Evolutionary conservation across 2,888 invertebrate genomes (phyloP), one percentile per base, ranked within the genome.

Genomic region (Hirtodrosophila histrioides): DNA sequence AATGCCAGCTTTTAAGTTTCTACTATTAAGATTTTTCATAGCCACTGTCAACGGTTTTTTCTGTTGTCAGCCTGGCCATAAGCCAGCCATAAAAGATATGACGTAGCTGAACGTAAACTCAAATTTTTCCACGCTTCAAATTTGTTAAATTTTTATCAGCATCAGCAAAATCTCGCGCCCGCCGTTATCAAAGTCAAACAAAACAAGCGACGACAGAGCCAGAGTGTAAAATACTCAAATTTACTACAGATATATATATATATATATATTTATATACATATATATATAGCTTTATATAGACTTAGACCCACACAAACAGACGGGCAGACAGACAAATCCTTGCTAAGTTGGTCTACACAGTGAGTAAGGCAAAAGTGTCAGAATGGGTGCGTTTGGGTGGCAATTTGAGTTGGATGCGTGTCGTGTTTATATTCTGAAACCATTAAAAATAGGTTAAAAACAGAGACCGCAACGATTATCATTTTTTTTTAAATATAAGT

Each of bases 101-200:
- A 81, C 68, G 79, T 82, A 55, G 69, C 65, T 45, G 12, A 73
- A 44, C 33, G 61, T 61, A 51, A 49, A 53, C 35, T 53, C 55
- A 69, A 87, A 87, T 82, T 87, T 81, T 82, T 82, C 76, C 80
- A 87, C 76, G 80, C 76, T 72, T 70, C 60, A 69, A 67, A 61
- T 82, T 82, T 75, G 57, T 78, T 49, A 69, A 75, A 82, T 82
- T 82, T 31, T 75, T 78, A 74, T 87, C 82, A 78, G 55, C 85
- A 63, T 55, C 56, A 62, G 53, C 64, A 54, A 31, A 65, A 69
- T 68, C 67, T 78, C 51, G 62, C 78, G 50, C 75, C 55, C 48
- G 36, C 45, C 36, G 54, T 54, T 76, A 73, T 73, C 77, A 71
- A 73, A 73, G 77, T 66, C 60, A 76, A 73, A 76, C 72, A 73